Percentiles rank a stretch among this genome's conserved stretches.
Conservation (phyloP, 1,140 invertebrate species). For the Drosophila mauritiana region DNA sequence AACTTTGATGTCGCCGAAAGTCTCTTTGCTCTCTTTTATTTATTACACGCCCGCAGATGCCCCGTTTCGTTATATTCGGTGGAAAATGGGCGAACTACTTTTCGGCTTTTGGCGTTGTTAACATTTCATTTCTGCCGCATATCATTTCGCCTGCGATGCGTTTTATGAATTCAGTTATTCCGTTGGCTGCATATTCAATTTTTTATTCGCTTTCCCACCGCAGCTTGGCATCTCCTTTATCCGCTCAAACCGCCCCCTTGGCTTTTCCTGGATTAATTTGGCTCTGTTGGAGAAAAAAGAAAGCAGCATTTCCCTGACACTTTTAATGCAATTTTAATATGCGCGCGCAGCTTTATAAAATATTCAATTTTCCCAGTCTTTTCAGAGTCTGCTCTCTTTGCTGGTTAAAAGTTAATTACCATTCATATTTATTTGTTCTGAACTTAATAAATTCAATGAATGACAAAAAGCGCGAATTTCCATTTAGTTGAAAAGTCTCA, state of each 20-base stretch:
- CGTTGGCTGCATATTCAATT: constrained; percentile 59
- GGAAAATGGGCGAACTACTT: constrained; percentile 65
- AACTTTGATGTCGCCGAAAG: constrained; percentile 64
- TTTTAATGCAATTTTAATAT: constrained; percentile 82
- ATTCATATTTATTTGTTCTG: constrained; percentile 48
- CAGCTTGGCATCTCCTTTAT: constrained; percentile 23
- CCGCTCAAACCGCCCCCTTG: constrained; percentile 1
- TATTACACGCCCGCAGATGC: constrained; percentile 44
- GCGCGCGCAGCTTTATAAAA: constrained; percentile 81
- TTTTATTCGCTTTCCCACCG: constrained; percentile 51
- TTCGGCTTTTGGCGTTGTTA: constrained; percentile 69
- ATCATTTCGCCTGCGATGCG: constrained; percentile 35
- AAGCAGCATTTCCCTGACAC: constrained; percentile 50
- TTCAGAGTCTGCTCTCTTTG: constrained; percentile 12
- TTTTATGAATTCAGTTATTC: constrained; percentile 69
- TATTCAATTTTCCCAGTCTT: constrained; percentile 54
- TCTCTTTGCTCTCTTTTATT: constrained; percentile 35
- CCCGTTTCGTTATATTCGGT: constrained; percentile 55
- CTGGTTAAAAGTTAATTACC: constrained; percentile 65
- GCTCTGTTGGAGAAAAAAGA: constrained; percentile 13
- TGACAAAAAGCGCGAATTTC: constrained; percentile 27
- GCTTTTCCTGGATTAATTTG: constrained; percentile 59
- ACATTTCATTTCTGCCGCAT: constrained; percentile 62
- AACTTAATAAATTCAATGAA: constrained; percentile 67
- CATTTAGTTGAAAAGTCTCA: constrained; percentile 17